Percentiles rank a stretch among this genome's conserved stretches.
These are phyloP conservation scores for Eretmochelys imbricata DNA, from an alignment of 2,113 vertebrate genomes.

Conservation along the genomic window DNA sequence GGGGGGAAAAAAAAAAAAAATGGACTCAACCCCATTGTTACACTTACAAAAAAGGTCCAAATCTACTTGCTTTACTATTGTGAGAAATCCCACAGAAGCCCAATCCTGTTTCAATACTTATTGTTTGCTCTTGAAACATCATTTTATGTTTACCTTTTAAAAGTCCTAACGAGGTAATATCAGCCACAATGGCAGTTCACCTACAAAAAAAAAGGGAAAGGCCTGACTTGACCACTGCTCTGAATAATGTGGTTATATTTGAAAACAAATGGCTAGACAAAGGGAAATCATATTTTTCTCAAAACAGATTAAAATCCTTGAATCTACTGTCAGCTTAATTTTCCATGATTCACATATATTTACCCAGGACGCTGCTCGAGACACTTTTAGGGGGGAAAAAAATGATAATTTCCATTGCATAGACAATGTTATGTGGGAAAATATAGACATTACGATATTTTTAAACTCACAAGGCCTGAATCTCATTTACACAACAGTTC, in stretches of 20 bases:
- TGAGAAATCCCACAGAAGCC: neutral
- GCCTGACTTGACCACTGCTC: neutral
- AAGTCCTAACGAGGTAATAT: neutral
- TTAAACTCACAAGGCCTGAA: neutral
- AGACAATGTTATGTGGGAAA: neutral
- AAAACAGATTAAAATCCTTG: neutral
- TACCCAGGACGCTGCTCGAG: neutral
- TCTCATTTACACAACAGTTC: neutral
- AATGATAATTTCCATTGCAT: neutral
- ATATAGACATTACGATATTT: neutral
- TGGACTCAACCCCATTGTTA: neutral
- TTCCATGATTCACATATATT: neutral
- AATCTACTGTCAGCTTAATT: neutral
- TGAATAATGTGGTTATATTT: neutral
- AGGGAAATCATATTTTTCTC: neutral
- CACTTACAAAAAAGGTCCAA: neutral
- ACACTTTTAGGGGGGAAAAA: no score
- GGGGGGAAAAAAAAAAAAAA: neutral
- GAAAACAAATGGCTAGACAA: slow-evolving; percentile 1
- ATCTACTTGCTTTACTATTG: rapidly evolving
- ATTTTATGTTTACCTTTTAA: slow-evolving; percentile 6
- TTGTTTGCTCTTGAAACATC: neutral
- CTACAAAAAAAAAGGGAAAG: neutral
- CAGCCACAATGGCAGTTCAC: neutral
- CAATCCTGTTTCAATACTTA: neutral